Evolutionary conservation across 2,797 vertebrate genomes (phyloP).

Genomic region (Pogoniulus pusillus): DNA sequence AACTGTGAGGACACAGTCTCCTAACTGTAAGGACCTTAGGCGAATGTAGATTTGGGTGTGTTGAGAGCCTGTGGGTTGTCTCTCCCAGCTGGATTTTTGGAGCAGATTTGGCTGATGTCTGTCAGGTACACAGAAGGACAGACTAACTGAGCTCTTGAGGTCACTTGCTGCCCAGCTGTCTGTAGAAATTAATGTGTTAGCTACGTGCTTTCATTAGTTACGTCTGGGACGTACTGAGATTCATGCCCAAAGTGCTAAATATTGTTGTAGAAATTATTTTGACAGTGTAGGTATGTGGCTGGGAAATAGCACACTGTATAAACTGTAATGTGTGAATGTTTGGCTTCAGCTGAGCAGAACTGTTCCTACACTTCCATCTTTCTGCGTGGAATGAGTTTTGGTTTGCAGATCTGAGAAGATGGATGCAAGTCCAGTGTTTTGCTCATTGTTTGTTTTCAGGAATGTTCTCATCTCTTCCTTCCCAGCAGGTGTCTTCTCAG

Average conservation of each 20-base stretch:
- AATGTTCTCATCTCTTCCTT: neutral
- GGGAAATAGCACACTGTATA: neutral
- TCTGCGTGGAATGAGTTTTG: neutral
- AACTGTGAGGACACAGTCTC: neutral
- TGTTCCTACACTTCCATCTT: neutral
- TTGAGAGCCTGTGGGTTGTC: neutral
- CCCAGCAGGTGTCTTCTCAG: neutral
- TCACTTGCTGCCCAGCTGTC: neutral
- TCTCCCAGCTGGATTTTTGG: neutral
- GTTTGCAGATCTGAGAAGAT: neutral
- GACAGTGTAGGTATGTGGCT: neutral
- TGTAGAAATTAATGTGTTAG: neutral
- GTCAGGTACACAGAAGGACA: neutral
- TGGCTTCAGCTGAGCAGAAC: neutral
- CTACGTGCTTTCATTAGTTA: neutral
- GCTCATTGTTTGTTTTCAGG: neutral
- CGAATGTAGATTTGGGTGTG: neutral
- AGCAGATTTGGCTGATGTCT: neutral
- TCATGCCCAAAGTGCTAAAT: neutral
- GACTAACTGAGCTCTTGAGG: neutral
- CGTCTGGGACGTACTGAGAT: neutral
- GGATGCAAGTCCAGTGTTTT: neutral
- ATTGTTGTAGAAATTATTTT: neutral
- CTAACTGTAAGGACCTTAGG: neutral
- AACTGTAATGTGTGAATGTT: neutral